Percentiles rank a stretch among this genome's conserved stretches.
Conservation (phyloP, 2,113 vertebrate genomes). For the Muntiacus reevesi region DNA sequence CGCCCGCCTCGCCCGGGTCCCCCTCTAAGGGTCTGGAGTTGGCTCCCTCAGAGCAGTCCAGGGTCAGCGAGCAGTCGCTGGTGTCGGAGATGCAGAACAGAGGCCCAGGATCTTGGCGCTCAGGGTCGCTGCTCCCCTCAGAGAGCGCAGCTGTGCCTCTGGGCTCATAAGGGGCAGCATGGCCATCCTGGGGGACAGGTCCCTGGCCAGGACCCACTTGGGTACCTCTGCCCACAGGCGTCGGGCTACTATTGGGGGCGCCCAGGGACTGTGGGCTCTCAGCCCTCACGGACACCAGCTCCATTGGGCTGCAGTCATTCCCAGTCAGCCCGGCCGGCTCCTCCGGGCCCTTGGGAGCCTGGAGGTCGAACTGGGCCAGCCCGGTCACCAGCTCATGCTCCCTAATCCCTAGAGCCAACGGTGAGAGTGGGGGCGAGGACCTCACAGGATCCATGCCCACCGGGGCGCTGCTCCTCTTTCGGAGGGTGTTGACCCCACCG, state of each 20-base stretch:
- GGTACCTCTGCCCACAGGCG: conserved; percentile 60
- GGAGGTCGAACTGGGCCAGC: conserved; percentile 85
- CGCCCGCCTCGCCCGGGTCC: conserved; percentile 44
- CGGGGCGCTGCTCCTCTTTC: conserved; percentile 59
- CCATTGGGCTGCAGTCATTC: conserved; percentile 73
- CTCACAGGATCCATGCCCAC: conserved; percentile 33
- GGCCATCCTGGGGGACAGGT: conserved; percentile 63
- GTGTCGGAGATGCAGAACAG: conserved; percentile 84
- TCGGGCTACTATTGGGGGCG: conserved; percentile 44
- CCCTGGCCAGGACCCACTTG: conserved; percentile 35
- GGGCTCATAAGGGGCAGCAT: conserved; percentile 80
- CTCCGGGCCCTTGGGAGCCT: conserved; percentile 79
- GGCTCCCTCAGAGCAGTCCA: conserved; percentile 88
- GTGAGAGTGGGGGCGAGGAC: conserved; percentile 68
- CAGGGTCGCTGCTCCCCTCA: conserved; percentile 79
- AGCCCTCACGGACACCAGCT: conserved; percentile 75
- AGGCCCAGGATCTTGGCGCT: conserved; percentile 78
- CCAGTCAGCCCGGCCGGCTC: conserved; percentile 72
- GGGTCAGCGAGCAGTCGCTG: conserved; percentile 89
- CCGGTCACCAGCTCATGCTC: conserved; percentile 87
- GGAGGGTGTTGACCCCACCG: conserved; percentile 18
- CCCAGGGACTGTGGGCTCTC: conserved; percentile 66
- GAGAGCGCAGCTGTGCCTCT: conserved; percentile 82
- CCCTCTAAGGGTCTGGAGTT: conserved; percentile 75
- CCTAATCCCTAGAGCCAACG: conserved; percentile 85